Conservation (phyloP, 2,113 vertebrate species). For the Oryzias celebensis region DNA sequence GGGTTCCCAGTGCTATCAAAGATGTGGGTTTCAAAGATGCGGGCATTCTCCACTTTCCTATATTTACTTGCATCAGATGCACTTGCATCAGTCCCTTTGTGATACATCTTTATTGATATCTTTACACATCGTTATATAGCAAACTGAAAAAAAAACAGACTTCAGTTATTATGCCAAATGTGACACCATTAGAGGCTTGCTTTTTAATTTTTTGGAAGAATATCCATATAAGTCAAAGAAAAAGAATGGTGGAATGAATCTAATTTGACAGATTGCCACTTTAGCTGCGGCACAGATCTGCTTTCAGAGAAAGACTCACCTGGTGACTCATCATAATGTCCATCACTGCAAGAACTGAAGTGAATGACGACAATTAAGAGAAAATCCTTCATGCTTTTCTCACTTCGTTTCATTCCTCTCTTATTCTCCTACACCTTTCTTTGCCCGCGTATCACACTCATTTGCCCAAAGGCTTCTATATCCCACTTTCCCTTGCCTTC, state of each 20-base stretch:
- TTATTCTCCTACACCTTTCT: background rate
- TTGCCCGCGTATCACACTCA: slow-evolving; percentile 22
- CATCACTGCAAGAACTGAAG: slow-evolving; percentile 29
- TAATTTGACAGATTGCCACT: slow-evolving; percentile 33
- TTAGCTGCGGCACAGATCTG: slow-evolving; percentile 14
- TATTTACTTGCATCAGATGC: no score
- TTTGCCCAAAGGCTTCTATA: slow-evolving; percentile 2
- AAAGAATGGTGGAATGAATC: slow-evolving; percentile 27
- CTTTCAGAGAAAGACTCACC: slow-evolving; percentile 22
- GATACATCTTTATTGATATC: no score
- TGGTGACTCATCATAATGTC: slow-evolving; percentile 25
- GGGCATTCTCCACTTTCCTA: no score
- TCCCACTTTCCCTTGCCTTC: slow-evolving; percentile 8
- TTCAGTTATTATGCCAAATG: slow-evolving; percentile 12
- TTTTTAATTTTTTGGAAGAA: slow-evolving; percentile 22
- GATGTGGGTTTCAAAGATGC: no score
- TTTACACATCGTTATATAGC: no score
- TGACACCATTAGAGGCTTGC: slow-evolving; percentile 3
- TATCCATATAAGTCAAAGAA: slow-evolving; percentile 17
- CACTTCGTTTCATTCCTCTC: background rate
- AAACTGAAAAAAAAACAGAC: no score
- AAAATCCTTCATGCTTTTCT: background rate
- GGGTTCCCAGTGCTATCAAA: no score
- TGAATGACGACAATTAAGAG: slow-evolving; percentile 16
- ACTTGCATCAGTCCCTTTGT: no score